These are phyloP conservation scores for Drepana falcataria DNA, from an alignment of 2,888 invertebrate genomes.

Conservation along the genomic window DNA sequence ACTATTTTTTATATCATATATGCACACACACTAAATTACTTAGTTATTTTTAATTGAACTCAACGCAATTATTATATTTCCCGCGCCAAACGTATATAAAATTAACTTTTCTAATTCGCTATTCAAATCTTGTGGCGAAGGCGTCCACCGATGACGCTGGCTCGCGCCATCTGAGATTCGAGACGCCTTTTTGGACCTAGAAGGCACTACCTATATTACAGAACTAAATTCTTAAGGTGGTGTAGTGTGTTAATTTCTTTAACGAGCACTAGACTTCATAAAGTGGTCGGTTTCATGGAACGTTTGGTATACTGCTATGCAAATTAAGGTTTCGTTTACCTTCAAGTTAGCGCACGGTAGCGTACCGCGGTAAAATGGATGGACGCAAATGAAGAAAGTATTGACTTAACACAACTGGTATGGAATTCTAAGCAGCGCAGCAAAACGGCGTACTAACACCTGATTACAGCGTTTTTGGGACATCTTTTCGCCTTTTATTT, in stretches of 20 bases:
- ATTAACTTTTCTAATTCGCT: slow-evolving; percentile 16
- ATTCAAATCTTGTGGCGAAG: slow-evolving; percentile 36
- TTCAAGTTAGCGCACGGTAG: slow-evolving; percentile 40
- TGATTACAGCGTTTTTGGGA: neutral
- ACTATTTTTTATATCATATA: neutral
- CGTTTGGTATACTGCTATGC: slow-evolving; percentile 36
- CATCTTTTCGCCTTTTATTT: neutral
- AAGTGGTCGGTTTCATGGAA: slow-evolving; percentile 39
- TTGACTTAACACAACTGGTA: slow-evolving; percentile 42
- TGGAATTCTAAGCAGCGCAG: slow-evolving; percentile 7
- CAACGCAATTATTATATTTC: neutral
- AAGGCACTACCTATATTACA: slow-evolving; percentile 25
- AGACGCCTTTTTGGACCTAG: slow-evolving; percentile 44
- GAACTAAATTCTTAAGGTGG: slow-evolving; percentile 45
- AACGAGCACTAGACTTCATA: slow-evolving; percentile 33
- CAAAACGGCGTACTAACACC: slow-evolving; percentile 5
- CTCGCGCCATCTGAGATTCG: slow-evolving; percentile 59
- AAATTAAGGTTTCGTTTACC: slow-evolving; percentile 57
- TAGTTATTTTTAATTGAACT: neutral
- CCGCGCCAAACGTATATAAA: slow-evolving; percentile 15
- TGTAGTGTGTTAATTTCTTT: slow-evolving; percentile 33
- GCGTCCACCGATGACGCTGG: slow-evolving; percentile 61
- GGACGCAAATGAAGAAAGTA: slow-evolving; percentile 27
- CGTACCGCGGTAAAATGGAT: slow-evolving; percentile 24
- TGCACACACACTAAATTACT: neutral